Percentiles rank a stretch among this genome's conserved stretches.
Conservation (phyloP, 2,797 vertebrate genomes). For the Hoplostethus atlanticus region DNA sequence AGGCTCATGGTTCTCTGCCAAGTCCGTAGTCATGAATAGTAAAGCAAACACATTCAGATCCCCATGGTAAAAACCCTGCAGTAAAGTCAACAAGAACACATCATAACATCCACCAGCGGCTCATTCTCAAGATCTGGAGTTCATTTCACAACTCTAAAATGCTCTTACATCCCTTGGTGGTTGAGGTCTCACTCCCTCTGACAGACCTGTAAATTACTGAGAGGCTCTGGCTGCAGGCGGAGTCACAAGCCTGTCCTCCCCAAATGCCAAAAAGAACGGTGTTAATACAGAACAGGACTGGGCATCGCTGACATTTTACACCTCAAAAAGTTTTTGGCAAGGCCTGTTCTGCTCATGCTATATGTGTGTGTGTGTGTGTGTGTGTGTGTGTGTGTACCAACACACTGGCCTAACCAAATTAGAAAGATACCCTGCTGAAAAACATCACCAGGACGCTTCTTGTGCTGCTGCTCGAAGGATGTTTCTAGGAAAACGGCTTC, state of each 20-base stretch:
- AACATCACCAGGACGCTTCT: not conserved
- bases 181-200: conserved; percentile 32
- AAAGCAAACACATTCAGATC: conserved; percentile 62
- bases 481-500: not conserved
- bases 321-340: not conserved
- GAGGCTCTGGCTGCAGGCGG: conserved; percentile 33
- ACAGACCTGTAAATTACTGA: conserved; percentile 52
- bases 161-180: conserved; percentile 38
- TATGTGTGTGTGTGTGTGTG: not conserved
- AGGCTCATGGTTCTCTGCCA: conserved; percentile 61
- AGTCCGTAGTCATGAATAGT: conserved; percentile 42
- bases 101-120: conserved; percentile 49
- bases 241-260: conserved; percentile 35
- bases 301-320: conserved; percentile 24
- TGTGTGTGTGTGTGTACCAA: not conserved
- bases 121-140: conserved; percentile 46
- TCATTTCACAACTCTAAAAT: conserved; percentile 58
- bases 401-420: conserved; percentile 2
- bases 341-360: not conserved
- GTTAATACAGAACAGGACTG: conserved; percentile 15
- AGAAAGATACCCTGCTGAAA: not conserved
- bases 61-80: conserved; percentile 54
- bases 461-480: not conserved
- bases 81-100: conserved; percentile 70
- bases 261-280: conserved; percentile 32